Evolutionary conservation across 2,113 vertebrate genomes (phyloP).

Genomic region (Anhinga rufa): DNA sequence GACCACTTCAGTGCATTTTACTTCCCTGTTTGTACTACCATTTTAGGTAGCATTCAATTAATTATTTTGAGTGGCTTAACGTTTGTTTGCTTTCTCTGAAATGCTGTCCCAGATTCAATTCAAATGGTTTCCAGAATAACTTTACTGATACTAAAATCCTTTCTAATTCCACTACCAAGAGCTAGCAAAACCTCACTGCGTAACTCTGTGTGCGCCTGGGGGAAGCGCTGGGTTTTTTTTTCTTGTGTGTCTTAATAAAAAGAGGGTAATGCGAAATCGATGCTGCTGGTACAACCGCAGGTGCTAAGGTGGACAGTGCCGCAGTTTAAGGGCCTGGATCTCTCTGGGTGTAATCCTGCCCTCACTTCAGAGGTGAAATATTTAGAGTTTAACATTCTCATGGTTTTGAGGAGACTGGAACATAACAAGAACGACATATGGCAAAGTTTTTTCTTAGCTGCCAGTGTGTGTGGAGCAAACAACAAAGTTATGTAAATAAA

Average conservation of each 20-base stretch:
- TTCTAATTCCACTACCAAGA: not conserved
- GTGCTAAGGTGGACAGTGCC: not conserved
- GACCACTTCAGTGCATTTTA: not conserved
- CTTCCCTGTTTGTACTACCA: not conserved
- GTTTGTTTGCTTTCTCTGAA: not conserved
- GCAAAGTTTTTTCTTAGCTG: not conserved
- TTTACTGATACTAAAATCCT: not conserved
- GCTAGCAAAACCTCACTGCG: not conserved
- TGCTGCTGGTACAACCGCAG: not conserved
- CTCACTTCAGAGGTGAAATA: not conserved
- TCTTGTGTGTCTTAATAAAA: not conserved
- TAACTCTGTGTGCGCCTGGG: not conserved
- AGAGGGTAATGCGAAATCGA: not conserved
- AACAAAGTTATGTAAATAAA: not conserved
- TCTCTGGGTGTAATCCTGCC: not conserved
- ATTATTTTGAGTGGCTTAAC: not conserved
- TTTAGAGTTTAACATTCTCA: not conserved
- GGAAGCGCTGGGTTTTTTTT: not conserved
- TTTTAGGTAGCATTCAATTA: not conserved
- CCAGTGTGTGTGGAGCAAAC: not conserved
- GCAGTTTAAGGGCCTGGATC: not conserved
- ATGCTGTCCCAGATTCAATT: not conserved
- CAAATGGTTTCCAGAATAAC: not conserved
- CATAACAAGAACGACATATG: not conserved
- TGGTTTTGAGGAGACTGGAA: not conserved